phyloP scores from a whole-genome alignment of 2,888 invertebrate genomes.

The Dusona sp. region DNA sequence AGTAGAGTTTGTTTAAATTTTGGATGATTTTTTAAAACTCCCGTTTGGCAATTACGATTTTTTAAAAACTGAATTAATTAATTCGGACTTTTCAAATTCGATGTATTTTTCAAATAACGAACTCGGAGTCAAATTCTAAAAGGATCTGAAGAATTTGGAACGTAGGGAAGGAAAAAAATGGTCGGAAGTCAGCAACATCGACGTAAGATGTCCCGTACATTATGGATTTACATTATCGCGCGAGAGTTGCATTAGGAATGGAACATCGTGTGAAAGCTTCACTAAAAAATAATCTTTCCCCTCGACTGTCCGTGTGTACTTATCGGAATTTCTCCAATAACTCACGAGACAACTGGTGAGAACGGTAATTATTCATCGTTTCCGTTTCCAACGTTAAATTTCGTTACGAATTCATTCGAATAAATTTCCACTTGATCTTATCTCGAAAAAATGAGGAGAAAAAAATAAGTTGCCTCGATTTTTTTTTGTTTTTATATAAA shows the following conservation, averaged over 20 bases:
- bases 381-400: constrained; percentile 9
- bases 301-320: not conserved
- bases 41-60: too few relatives aligned
- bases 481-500: not conserved
- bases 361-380: constrained; percentile 51
- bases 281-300: not conserved
- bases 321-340: constrained; percentile 58
- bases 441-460: constrained; percentile 4
- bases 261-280: constrained; percentile 5
- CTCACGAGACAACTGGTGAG: constrained; percentile 46
- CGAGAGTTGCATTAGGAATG: constrained; percentile 1
- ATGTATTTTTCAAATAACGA: not conserved
- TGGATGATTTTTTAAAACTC: not conserved
- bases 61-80: too few relatives aligned
- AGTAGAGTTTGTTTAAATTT: not conserved
- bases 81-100: not conserved
- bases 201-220: not conserved
- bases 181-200: not conserved
- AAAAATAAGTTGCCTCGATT: not conserved
- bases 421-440: constrained; percentile 38
- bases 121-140: not conserved
- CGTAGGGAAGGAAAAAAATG: not conserved
- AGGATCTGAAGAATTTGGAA: not conserved
- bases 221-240: not conserved
- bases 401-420: constrained; percentile 20